Evolutionary conservation across 1,140 invertebrate genomes (phyloP).

Genomic region (Harpegnathos saltator): DNA sequence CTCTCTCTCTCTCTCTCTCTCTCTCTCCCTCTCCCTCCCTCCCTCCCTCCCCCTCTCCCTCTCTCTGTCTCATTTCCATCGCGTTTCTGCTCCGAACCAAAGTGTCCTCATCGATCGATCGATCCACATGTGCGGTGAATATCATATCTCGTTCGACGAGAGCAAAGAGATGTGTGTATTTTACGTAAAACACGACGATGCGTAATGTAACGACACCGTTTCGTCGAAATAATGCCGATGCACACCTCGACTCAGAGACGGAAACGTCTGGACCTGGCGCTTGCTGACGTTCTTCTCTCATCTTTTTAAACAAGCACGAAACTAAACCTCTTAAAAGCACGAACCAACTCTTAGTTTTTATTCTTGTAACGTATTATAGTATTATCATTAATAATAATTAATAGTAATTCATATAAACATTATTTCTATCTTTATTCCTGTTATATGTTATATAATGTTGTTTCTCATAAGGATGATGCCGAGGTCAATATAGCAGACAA

Average conservation of each 20-base stretch:
- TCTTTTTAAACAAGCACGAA: slow-evolving; percentile 79
- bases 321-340: slow-evolving; percentile 84
- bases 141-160: no score
- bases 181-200: background rate
- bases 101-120: slow-evolving; percentile 41
- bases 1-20: slow-evolving; percentile 63
- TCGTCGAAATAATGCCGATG: background rate
- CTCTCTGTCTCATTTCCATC: slow-evolving; percentile 76
- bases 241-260: slow-evolving; percentile 76
- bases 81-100: slow-evolving; percentile 78
- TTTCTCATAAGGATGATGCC: slow-evolving; percentile 58
- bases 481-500: slow-evolving; percentile 64
- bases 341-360: slow-evolving; percentile 84
- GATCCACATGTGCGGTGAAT: background rate
- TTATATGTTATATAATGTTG: slow-evolving; percentile 74
- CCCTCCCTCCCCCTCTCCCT: slow-evolving; percentile 57
- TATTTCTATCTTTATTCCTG: slow-evolving; percentile 81
- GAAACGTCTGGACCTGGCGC: slow-evolving; percentile 73
- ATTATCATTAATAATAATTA: slow-evolving; percentile 74
- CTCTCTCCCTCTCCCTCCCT: slow-evolving; percentile 51
- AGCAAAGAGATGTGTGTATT: background rate
- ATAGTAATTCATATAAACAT: slow-evolving; percentile 85
- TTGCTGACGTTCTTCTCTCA: slow-evolving; percentile 55
- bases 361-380: slow-evolving; percentile 80
- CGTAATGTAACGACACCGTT: background rate